These are phyloP conservation scores for Chesias legatella DNA, from an alignment of 2,888 invertebrate species.

Conservation along the genomic window DNA sequence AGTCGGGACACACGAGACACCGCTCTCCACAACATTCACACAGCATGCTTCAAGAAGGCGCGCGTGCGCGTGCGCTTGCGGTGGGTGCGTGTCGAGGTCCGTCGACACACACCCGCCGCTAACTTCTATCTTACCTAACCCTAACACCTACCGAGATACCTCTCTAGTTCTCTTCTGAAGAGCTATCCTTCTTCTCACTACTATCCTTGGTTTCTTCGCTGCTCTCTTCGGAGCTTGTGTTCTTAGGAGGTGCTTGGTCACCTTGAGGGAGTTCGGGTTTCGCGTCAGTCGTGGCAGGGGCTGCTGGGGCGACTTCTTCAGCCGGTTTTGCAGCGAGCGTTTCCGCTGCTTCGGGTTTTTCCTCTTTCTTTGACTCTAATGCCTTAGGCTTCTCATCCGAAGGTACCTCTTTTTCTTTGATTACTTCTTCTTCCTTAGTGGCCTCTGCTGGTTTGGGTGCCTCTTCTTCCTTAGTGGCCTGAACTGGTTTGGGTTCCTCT, in stretches of 20 bases:
- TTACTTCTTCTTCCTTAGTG: constrained; percentile 24
- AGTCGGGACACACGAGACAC: constrained; percentile 48
- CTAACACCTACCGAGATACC: constrained; percentile 30
- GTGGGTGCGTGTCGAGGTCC: constrained; percentile 73
- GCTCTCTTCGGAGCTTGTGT: constrained; percentile 52
- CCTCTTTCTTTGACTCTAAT: constrained; percentile 7
- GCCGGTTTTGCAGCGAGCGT: too few relatives aligned
- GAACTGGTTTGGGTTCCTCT: constrained; percentile 2
- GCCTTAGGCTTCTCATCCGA: not conserved
- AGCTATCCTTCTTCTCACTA: constrained; percentile 32
- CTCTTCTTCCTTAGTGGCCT: constrained; percentile 25
- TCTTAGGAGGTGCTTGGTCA: constrained; percentile 31
- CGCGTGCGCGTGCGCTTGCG: constrained; percentile 50
- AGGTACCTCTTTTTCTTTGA: constrained; percentile 23
- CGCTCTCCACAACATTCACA: constrained; percentile 42
- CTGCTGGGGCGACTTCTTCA: constrained; percentile 28
- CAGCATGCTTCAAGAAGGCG: constrained; percentile 39
- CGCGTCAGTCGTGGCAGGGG: constrained; percentile 4
- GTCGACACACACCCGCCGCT: constrained; percentile 77
- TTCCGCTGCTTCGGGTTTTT: not conserved
- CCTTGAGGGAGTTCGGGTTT: constrained; percentile 1
- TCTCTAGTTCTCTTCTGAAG: constrained; percentile 49
- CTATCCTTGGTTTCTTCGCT: constrained; percentile 40
- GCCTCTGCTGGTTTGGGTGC: constrained; percentile 25
- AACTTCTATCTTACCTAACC: constrained; percentile 55